Evolutionary conservation across 1,140 invertebrate species (phyloP).

Genomic region (Amyelois transitella): DNA sequence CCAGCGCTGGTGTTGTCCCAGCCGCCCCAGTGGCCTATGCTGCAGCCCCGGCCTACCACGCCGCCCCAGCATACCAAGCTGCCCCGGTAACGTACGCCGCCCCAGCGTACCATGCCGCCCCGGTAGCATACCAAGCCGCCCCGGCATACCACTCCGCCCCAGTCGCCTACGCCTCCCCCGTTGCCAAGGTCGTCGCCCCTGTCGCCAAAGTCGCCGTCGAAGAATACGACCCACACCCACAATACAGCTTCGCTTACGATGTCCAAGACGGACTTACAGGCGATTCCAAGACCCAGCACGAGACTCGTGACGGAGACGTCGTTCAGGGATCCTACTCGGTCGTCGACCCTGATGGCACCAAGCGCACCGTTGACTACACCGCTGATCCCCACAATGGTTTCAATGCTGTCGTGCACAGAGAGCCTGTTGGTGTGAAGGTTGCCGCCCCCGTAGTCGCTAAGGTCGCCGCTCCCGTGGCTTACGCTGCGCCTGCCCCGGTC

Average conservation of each 20-base stretch:
- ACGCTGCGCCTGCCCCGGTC: conserved; percentile 13
- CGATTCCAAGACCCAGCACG: conserved; percentile 77
- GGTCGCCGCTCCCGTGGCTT: conserved; percentile 19
- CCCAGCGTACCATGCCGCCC: conserved; percentile 8
- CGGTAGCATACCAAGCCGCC: conserved; percentile 6
- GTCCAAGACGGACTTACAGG: conserved; percentile 77
- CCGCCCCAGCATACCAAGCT: conserved; percentile 8
- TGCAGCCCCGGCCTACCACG: conserved; percentile 22
- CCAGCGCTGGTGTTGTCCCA: conserved; percentile 44
- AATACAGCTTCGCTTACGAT: conserved; percentile 76
- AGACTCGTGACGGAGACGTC: conserved; percentile 74
- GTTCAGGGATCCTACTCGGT: conserved; percentile 77
- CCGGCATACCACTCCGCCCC: conserved; percentile 9
- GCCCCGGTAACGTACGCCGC: conserved; percentile 10
- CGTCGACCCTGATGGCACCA: conserved; percentile 77
- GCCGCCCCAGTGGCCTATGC: conserved; percentile 21
- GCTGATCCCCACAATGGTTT: conserved; percentile 64
- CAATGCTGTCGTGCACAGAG: conserved; percentile 55
- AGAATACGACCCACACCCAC: conserved; percentile 68
- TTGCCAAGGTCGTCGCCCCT: conserved; percentile 14
- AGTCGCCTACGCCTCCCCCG: conserved; percentile 11
- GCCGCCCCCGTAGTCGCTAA: conserved; percentile 18
- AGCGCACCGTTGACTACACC: conserved; percentile 77
- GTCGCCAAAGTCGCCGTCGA: conserved; percentile 19
- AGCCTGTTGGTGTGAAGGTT: conserved; percentile 23